Base-by-base conservation (phyloP, 2,888 invertebrate species). In the Rhagium mordax region DNA sequence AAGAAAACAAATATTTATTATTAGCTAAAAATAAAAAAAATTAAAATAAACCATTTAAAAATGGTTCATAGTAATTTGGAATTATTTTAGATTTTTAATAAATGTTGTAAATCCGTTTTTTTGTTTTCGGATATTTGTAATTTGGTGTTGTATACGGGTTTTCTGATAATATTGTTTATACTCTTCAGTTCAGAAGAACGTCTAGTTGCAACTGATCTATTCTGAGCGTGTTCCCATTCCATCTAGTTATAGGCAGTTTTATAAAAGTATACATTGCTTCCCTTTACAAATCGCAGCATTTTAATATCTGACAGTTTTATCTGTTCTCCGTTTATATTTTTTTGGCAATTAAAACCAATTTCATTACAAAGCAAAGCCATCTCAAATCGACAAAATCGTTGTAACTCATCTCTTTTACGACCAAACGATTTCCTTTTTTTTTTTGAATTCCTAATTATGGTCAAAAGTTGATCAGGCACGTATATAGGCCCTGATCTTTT, bases 351-450 rank as follows among this genome's bases (percentile, higher is more conserved):
- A 8, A 65, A 48, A 57, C 15, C 60, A 15, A 70, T 71, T 8
- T 76, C 74, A 59, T 61, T 20, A 29, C 15, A 18, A 16, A 73
- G 24, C 10, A 48, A 41, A n/a, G n/a, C 24, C 6, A 6, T 41
- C 74, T 76, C 0, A 72, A 16, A 55, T 76, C 73, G 49, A 64
- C 18, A 57, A 76, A 74, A 59, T 74, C 68, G n/a, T 59, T 21
- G 57, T 27, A 69, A 55, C 68, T 33, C 53, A 74, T 20, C 64
- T 76, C 76, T 13, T 62, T 66, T 5, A 76, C 70, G 3, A 61
- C 8, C 27, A 70, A 18, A 27, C 47, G 51, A 5, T 73, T 68
- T n/a, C 72, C 73, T 21, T 49, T 74, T 16, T 75, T 71, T n/a
- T 53, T 74, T 71, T n/a, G 76, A 57, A 33, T 62, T 21, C 16